phyloP scores from a whole-genome alignment of 2,113 vertebrate species.

The Hypocryptadius cinnamomeus region DNA sequence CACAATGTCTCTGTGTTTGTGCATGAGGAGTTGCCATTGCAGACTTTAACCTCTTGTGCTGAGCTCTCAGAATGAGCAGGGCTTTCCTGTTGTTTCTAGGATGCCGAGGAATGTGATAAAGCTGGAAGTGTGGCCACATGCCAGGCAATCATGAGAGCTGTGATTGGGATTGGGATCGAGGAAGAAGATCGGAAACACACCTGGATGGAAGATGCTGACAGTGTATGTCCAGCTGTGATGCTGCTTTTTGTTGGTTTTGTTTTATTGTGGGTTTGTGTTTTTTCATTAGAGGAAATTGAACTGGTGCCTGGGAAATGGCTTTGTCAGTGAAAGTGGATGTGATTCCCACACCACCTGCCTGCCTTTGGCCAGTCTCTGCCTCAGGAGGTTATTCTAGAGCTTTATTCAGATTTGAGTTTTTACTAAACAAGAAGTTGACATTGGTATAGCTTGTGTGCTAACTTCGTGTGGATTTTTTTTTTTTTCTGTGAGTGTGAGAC shows the following conservation, averaged over 20 bases:
- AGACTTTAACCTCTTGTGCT: not conserved
- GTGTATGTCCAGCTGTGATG: constrained; percentile 68
- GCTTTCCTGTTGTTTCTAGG: constrained; percentile 66
- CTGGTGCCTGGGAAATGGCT: not conserved
- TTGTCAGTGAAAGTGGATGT: not conserved
- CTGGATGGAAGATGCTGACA: constrained; percentile 99
- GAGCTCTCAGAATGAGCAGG: not conserved
- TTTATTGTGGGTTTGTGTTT: not conserved
- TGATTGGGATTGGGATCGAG: constrained; percentile 95
- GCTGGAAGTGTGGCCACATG: constrained; percentile 95
- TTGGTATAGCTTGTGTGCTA: not conserved
- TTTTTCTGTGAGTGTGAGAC: not conserved
- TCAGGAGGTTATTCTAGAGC: not conserved
- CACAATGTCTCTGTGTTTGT: not conserved
- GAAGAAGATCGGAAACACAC: constrained; percentile 97
- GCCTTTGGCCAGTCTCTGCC: not conserved
- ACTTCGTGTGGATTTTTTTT: not conserved
- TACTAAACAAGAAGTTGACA: not conserved
- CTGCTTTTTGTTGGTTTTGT: not conserved
- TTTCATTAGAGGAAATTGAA: not conserved
- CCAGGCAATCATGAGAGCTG: constrained; percentile 91
- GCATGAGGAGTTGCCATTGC: not conserved
- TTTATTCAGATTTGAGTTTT: not conserved
- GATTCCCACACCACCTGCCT: not conserved
- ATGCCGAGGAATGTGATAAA: constrained; percentile 97